phyloP scores from a whole-genome alignment of 2,113 vertebrate genomes.

The Tupaia chinensis region DNA sequence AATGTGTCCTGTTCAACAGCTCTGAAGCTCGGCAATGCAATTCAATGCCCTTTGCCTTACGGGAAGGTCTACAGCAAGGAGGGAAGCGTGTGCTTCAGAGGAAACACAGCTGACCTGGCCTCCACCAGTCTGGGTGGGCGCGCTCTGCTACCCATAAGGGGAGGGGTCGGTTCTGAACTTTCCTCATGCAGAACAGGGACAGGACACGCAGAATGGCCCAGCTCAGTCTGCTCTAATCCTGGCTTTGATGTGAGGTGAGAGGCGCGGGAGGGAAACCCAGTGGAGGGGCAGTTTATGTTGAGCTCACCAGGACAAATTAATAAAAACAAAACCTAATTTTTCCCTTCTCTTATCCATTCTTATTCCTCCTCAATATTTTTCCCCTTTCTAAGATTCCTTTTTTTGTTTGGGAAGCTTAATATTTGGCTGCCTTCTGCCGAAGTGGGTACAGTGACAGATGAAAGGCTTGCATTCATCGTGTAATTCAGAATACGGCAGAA shows the following conservation, averaged over 20 bases:
- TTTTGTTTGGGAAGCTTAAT: conserved; percentile 87
- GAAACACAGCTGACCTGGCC: not conserved
- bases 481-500: conserved; percentile 88
- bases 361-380: conserved; percentile 87
- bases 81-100: not conserved
- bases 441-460: conserved; percentile 88
- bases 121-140: too few species aligned
- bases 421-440: conserved; percentile 89
- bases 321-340: conserved; percentile 88
- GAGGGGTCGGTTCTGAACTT: not conserved
- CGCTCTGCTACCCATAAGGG: accelerated
- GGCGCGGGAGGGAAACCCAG: conserved; percentile 52
- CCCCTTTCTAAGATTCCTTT: conserved; percentile 82
- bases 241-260: conserved; percentile 74
- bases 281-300: conserved; percentile 80
- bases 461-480: conserved; percentile 87
- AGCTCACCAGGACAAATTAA: conserved; percentile 86
- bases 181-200: conserved; percentile 53
- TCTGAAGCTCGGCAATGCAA: not conserved
- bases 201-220: conserved; percentile 55
- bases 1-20: not conserved
- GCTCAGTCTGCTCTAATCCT: conserved; percentile 77
- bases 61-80: not conserved
- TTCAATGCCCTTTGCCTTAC: not conserved
- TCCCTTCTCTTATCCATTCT: conserved; percentile 80